Evolutionary conservation across 2,113 vertebrate species (phyloP).

Genomic region (Mobula birostris): DNA sequence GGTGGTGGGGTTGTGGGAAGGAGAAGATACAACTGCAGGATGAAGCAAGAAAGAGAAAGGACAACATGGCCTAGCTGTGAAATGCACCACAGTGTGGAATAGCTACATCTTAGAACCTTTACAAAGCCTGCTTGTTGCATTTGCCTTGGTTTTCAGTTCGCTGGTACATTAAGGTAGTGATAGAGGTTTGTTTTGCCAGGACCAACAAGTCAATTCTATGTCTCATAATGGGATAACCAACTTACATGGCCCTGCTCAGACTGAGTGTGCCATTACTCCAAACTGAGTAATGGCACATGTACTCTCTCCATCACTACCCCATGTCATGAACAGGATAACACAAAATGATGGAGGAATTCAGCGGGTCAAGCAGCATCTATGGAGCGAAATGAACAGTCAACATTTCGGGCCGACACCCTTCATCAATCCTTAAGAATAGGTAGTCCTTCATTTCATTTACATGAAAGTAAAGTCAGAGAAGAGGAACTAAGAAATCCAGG

Average conservation of each 20-base stretch:
- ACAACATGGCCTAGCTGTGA: background rate
- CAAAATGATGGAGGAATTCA: too few species aligned
- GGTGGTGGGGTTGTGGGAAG: too few species aligned
- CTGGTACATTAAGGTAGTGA: background rate
- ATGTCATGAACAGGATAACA: background rate
- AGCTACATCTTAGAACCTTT: background rate
- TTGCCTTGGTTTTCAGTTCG: background rate
- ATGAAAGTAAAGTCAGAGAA: background rate
- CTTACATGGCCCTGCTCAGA: background rate
- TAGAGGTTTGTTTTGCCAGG: background rate
- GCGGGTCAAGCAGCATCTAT: too few species aligned
- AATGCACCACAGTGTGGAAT: background rate
- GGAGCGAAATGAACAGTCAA: too few species aligned
- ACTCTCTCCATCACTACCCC: background rate
- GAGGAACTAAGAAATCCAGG: background rate
- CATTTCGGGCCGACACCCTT: too few species aligned
- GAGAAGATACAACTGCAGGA: too few species aligned
- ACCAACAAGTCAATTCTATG: background rate
- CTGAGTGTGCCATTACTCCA: background rate
- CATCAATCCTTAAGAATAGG: too few species aligned
- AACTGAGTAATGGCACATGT: background rate
- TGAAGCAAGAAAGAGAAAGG: too few species aligned
- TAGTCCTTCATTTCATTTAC: background rate
- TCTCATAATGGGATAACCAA: background rate
- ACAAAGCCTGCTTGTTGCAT: background rate